These are phyloP conservation scores for Pachydiplax longipennis DNA, from an alignment of 2,888 invertebrate genomes.

Conservation along the genomic window DNA sequence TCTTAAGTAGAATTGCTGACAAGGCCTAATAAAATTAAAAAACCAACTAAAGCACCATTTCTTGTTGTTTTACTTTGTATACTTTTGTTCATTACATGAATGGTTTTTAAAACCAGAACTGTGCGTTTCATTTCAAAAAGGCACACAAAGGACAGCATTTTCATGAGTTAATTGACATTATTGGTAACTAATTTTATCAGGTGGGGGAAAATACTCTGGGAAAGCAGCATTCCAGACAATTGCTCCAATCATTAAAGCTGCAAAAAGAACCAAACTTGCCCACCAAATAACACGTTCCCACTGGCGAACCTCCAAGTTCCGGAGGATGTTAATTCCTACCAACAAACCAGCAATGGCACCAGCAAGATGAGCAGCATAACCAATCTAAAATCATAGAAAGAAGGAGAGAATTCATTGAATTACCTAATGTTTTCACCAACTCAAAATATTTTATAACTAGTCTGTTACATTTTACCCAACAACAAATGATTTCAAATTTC, in stretches of 20 bases:
- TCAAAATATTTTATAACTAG: neutral
- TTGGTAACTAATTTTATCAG: slow-evolving; percentile 11
- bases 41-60: too few species aligned
- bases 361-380: slow-evolving; percentile 93
- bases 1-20: too few species aligned
- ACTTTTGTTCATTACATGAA: too few species aligned
- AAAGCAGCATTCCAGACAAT: slow-evolving; percentile 73
- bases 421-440: too few species aligned
- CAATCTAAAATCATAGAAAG: slow-evolving; percentile 66
- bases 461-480: neutral
- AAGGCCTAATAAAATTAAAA: too few species aligned
- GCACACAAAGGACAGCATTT: neutral
- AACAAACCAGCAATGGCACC: slow-evolving; percentile 88
- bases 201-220: slow-evolving; percentile 53
- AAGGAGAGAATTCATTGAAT: neutral
- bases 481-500: too few species aligned
- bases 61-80: too few species aligned
- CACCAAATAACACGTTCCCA: slow-evolving; percentile 87
- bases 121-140: neutral
- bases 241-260: slow-evolving; percentile 74
- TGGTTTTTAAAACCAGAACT: too few species aligned
- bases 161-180: neutral
- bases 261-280: slow-evolving; percentile 76
- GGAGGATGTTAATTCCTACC: slow-evolving; percentile 83
- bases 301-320: slow-evolving; percentile 78